Evolutionary conservation across 2,797 vertebrate genomes (phyloP).

Genomic region (Rhinatrema bivittatum): DNA sequence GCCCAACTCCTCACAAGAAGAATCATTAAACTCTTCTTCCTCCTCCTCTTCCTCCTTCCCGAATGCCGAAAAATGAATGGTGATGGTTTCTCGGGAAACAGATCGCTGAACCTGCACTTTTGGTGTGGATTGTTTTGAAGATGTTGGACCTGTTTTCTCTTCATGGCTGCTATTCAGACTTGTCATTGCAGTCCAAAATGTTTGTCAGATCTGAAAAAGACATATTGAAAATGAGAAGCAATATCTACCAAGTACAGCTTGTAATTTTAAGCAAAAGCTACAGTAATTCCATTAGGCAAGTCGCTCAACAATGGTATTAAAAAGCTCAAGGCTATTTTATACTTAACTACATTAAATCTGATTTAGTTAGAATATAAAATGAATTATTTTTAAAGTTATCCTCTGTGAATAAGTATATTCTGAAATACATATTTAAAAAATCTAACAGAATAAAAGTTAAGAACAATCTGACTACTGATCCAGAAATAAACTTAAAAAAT

Average conservation of each 20-base stretch:
- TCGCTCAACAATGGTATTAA: background rate
- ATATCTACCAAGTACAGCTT: conserved; percentile 10
- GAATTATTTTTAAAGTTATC: too few species aligned
- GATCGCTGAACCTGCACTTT: conserved; percentile 87
- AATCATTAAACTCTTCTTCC: conserved; percentile 45
- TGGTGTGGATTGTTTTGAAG: conserved; percentile 68
- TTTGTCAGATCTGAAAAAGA: conserved; percentile 59
- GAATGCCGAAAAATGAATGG: conserved; percentile 90
- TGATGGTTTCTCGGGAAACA: conserved; percentile 78
- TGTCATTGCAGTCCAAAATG: conserved; percentile 78
- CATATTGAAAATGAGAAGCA: conserved; percentile 7
- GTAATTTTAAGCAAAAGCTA: background rate
- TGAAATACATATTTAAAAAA: too few species aligned
- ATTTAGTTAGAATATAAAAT: too few species aligned
- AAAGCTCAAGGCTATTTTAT: background rate
- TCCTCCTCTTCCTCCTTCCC: conserved; percentile 90
- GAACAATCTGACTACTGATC: too few species aligned
- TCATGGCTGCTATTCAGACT: conserved; percentile 81
- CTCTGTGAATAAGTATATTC: too few species aligned
- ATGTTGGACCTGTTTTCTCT: conserved; percentile 66
- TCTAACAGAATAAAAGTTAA: too few species aligned
- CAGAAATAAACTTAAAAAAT: too few species aligned
- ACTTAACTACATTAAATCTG: too few species aligned
- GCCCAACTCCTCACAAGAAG: conserved; percentile 51
- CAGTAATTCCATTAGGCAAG: background rate